phyloP scores from a whole-genome alignment of 2,113 vertebrate species.

The Polypterus senegalus region DNA sequence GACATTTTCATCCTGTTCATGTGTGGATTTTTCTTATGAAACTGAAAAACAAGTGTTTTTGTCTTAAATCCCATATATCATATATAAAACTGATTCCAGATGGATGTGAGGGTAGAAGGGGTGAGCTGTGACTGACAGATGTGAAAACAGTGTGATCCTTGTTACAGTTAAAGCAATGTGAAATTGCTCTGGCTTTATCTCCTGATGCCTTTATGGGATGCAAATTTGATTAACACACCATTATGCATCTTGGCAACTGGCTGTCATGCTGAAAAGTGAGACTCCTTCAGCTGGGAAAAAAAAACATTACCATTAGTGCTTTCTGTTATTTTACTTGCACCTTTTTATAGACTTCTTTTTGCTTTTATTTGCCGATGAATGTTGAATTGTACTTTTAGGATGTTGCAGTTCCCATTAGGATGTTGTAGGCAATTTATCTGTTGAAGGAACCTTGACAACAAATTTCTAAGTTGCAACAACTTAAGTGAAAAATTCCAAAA shows the following conservation, averaged over 20 bases:
- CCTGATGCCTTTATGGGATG: slow-evolving; percentile 15
- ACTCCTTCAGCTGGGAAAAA: slow-evolving; percentile 6
- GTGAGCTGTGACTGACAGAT: slow-evolving; percentile 15
- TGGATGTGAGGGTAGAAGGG: slow-evolving; percentile 8
- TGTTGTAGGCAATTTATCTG: no score
- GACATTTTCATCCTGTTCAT: no score
- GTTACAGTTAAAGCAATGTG: slow-evolving; percentile 14
- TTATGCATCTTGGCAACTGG: slow-evolving; percentile 12
- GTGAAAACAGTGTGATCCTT: slow-evolving; percentile 18
- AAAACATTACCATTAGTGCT: not conserved
- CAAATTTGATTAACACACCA: slow-evolving; percentile 16
- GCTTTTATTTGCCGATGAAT: no score
- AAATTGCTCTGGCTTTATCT: slow-evolving; percentile 12
- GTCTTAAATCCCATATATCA: not conserved
- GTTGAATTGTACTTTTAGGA: no score
- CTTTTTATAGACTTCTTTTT: no score
- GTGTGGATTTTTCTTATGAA: no score
- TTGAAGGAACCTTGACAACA: no score
- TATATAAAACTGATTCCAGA: slow-evolving; percentile 11
- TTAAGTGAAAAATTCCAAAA: no score
- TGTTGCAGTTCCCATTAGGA: no score
- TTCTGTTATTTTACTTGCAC: no score
- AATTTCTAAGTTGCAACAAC: no score
- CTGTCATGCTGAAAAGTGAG: slow-evolving; percentile 12
- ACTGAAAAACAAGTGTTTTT: no score